phyloP scores from a whole-genome alignment of 2,113 vertebrate genomes.

The Dolichotis patagonum region DNA sequence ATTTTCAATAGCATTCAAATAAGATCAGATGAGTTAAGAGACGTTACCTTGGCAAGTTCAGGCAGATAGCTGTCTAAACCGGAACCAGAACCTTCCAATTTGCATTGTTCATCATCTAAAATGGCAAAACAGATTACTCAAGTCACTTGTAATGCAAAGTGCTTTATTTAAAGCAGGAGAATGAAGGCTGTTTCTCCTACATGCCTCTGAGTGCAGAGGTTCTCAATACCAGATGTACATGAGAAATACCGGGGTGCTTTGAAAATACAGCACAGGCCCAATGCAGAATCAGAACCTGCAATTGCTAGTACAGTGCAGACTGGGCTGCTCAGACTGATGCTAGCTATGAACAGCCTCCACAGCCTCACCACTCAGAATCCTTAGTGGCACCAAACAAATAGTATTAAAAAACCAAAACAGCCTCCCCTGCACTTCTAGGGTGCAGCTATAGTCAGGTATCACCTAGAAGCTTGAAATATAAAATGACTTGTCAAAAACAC shows the following conservation, averaged over 20 bases:
- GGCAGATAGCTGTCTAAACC: slow-evolving; percentile 95
- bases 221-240: neutral
- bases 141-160: neutral
- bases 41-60: slow-evolving; percentile 88
- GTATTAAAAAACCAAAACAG: neutral
- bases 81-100: slow-evolving; percentile 93
- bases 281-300: neutral
- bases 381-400: neutral
- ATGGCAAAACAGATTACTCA: slow-evolving; percentile 71
- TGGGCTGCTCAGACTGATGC: no score
- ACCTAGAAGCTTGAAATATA: neutral
- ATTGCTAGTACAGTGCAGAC: neutral
- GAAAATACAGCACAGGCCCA: neutral
- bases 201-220: fast-evolving
- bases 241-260: neutral
- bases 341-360: neutral
- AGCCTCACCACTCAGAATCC: neutral
- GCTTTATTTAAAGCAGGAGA: neutral
- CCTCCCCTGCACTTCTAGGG: neutral
- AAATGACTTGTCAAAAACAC: neutral
- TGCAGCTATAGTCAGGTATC: neutral
- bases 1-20: neutral
- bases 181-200: neutral
- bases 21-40: slow-evolving; percentile 6
- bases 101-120: slow-evolving; percentile 96